A percentile compares a stretch with the other conserved stretches of the same genome.
Evolutionary conservation across 2,797 vertebrate species (phyloP).

Genomic region (Anas flavirostris): DNA sequence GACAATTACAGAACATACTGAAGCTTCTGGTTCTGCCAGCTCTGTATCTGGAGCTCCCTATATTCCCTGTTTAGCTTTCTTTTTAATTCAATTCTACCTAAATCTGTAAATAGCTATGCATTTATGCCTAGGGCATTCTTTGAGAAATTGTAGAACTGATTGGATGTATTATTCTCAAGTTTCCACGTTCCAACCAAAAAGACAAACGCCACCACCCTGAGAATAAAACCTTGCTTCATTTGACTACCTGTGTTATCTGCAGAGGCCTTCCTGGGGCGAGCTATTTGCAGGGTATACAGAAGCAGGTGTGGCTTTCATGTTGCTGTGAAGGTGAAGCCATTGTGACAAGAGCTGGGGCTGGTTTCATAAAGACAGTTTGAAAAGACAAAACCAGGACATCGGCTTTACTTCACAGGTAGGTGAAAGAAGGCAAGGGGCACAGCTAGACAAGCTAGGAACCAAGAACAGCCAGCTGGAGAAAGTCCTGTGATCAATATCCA

Average conservation of each 20-base stretch:
- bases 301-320: conserved; percentile 57
- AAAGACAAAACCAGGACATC: conserved; percentile 58
- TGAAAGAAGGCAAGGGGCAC: conserved; percentile 56
- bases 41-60: not conserved
- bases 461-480: conserved; percentile 54
- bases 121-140: not conserved
- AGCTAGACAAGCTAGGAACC: conserved; percentile 51
- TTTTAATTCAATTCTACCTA: conserved; percentile 13
- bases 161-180: conserved; percentile 50
- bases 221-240: conserved; percentile 57
- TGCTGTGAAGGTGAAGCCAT: conserved; percentile 58
- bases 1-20: not conserved
- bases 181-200: conserved; percentile 22
- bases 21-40: conserved; percentile 2
- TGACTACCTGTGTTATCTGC: conserved; percentile 34
- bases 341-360: conserved; percentile 41
- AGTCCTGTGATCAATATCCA: conserved; percentile 64
- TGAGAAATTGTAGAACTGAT: conserved; percentile 2
- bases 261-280: conserved; percentile 41
- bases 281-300: conserved; percentile 52
- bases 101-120: conserved; percentile 54
- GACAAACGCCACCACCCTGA: conserved; percentile 27
- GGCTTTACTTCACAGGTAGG: conserved; percentile 49
- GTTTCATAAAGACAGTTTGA: conserved; percentile 54
- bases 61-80: conserved; percentile 13